Percentiles rank a stretch among this genome's conserved stretches.
Conservation (phyloP, 2,888 invertebrate genomes). For the Toxonevra muliebris region DNA sequence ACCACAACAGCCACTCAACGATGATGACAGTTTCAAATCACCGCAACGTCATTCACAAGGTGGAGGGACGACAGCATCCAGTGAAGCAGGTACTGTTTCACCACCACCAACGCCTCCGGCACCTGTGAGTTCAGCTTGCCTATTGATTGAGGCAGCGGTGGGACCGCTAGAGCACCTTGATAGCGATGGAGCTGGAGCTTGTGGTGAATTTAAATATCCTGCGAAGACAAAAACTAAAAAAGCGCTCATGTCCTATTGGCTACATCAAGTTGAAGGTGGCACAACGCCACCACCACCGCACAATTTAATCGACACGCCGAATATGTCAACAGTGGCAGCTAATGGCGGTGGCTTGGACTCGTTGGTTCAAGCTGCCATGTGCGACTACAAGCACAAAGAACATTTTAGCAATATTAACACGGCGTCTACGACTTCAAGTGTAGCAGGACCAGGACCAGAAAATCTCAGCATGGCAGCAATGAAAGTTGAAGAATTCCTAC, state of each 20-base stretch:
- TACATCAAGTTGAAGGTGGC: constrained; percentile 72
- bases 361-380: constrained; percentile 43
- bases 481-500: constrained; percentile 63
- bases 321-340: not conserved
- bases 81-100: constrained; percentile 36
- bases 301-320: too few relatives aligned
- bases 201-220: constrained; percentile 82
- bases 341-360: constrained; percentile 38
- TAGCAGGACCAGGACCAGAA: constrained; percentile 40
- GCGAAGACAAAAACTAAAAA: constrained; percentile 82
- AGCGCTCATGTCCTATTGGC: constrained; percentile 89
- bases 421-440: constrained; percentile 42
- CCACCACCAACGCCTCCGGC: constrained; percentile 54
- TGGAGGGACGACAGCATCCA: constrained; percentile 21
- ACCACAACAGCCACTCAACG: constrained; percentile 27
- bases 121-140: constrained; percentile 78
- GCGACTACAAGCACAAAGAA: constrained; percentile 47
- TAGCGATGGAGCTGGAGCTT: constrained; percentile 24
- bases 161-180: constrained; percentile 73
- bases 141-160: constrained; percentile 84
- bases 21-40: constrained; percentile 49
- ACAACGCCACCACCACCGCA: constrained; percentile 16
- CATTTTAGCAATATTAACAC: constrained; percentile 28
- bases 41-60: constrained; percentile 40
- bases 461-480: constrained; percentile 57